A percentile compares a stretch with the other conserved stretches of the same genome.
Conservation (phyloP, 2,888 invertebrate species). For the Palloptera scutellata region DNA sequence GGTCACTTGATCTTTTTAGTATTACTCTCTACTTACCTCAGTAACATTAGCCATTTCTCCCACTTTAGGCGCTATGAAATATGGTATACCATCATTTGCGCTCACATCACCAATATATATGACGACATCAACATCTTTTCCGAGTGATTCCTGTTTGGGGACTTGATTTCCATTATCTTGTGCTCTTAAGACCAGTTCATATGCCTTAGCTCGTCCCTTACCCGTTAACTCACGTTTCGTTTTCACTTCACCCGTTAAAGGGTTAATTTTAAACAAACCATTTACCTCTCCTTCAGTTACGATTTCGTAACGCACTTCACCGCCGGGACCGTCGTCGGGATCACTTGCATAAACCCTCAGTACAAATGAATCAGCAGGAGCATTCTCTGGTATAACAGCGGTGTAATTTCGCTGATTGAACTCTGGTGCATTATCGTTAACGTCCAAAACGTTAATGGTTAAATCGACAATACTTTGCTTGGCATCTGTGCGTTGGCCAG, state of each 20-base stretch:
- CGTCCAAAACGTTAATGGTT: slow-evolving; percentile 75
- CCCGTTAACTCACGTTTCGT: slow-evolving; percentile 75
- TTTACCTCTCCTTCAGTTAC: slow-evolving; percentile 77
- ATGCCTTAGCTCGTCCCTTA: slow-evolving; percentile 78
- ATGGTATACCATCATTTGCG: slow-evolving; percentile 81
- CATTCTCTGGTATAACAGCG: slow-evolving; percentile 81
- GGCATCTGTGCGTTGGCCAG: slow-evolving; percentile 73
- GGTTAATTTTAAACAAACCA: slow-evolving; percentile 75
- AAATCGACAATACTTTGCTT: slow-evolving; percentile 72
- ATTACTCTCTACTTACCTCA: slow-evolving; percentile 67
- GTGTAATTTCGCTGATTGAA: slow-evolving; percentile 72
- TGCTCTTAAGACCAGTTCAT: slow-evolving; percentile 73
- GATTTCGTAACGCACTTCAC: slow-evolving; percentile 76
- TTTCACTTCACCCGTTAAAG: slow-evolving; percentile 72
- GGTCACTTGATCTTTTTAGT: too few species aligned
- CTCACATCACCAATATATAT: slow-evolving; percentile 82
- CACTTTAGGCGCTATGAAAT: slow-evolving; percentile 74
- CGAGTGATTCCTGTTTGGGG: slow-evolving; percentile 65
- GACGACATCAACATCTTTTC: slow-evolving; percentile 70
- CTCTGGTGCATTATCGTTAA: slow-evolving; percentile 79
- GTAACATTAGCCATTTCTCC: slow-evolving; percentile 76
- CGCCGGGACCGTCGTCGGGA: slow-evolving; percentile 78
- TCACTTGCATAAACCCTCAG: slow-evolving; percentile 77
- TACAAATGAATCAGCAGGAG: slow-evolving; percentile 72
- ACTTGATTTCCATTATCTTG: slow-evolving; percentile 73